phyloP scores from a whole-genome alignment of 2,113 vertebrate genomes.

The Chrysochloris asiatica region DNA sequence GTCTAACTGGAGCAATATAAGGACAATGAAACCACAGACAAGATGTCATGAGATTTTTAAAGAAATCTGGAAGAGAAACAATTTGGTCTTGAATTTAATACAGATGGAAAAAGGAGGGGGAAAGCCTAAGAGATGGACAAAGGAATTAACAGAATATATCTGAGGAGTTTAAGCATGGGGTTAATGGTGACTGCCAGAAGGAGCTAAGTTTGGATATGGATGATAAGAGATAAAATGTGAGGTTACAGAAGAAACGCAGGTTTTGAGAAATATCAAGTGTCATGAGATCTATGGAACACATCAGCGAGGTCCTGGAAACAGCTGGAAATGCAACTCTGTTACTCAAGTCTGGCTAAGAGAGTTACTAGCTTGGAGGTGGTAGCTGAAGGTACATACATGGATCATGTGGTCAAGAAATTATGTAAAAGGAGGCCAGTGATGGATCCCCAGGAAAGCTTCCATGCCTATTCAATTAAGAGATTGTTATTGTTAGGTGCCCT shows the following conservation, averaged over 20 bases:
- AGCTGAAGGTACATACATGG: neutral
- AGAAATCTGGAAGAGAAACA: neutral
- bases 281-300: neutral
- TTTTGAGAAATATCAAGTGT: neutral
- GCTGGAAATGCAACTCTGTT: neutral
- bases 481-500: neutral
- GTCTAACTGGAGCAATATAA: neutral
- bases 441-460: neutral
- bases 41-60: neutral
- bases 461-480: neutral
- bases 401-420: neutral
- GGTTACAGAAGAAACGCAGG: neutral
- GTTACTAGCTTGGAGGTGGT: neutral
- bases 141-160: neutral
- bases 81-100: slow-evolving; percentile 6
- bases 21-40: neutral
- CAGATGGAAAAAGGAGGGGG: neutral
- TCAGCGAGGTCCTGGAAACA: neutral
- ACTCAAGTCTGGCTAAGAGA: neutral
- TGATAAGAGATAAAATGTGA: neutral
- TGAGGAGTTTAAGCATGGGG: neutral
- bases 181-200: neutral
- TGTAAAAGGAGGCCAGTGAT: neutral
- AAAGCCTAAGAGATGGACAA: neutral
- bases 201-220: neutral